Conservation (phyloP, 2,113 vertebrate species). For the Ptilonorhynchus violaceus region DNA sequence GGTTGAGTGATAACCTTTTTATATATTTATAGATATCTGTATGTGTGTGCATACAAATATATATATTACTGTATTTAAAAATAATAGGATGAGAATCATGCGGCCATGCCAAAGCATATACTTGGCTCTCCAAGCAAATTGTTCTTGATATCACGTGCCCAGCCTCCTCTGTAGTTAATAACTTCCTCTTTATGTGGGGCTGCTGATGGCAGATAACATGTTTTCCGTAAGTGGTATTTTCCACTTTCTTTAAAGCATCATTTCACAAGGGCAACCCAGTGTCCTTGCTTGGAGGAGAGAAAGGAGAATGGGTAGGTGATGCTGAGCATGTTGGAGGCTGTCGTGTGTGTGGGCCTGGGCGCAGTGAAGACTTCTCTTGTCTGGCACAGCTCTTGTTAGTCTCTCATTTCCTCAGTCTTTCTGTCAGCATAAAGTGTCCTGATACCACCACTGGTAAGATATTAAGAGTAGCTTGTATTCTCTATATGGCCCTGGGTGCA, state of each 20-base stretch:
- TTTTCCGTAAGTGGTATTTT: not conserved
- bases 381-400: not conserved
- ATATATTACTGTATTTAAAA: not conserved
- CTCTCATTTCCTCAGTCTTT: not conserved
- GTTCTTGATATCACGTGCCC: not conserved
- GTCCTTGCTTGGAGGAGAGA: not conserved
- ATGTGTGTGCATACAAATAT: not conserved
- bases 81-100: not conserved
- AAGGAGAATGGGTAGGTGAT: not conserved
- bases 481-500: not conserved
- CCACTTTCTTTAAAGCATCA: not conserved
- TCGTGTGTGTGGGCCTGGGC: accelerated
- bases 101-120: not conserved
- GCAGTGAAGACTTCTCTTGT: not conserved
- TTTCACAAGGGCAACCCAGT: not conserved
- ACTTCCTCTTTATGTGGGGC: not conserved
- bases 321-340: not conserved
- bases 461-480: not conserved
- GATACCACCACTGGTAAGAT: not conserved
- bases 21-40: not conserved
- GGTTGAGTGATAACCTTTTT: not conserved
- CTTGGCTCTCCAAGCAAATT: constrained; percentile 12
- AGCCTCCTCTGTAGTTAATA: not conserved
- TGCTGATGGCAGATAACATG: not conserved
- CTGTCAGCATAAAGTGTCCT: not conserved